These are phyloP conservation scores for Trachemys scripta DNA, from an alignment of 2,113 vertebrate genomes.

Conservation along the genomic window DNA sequence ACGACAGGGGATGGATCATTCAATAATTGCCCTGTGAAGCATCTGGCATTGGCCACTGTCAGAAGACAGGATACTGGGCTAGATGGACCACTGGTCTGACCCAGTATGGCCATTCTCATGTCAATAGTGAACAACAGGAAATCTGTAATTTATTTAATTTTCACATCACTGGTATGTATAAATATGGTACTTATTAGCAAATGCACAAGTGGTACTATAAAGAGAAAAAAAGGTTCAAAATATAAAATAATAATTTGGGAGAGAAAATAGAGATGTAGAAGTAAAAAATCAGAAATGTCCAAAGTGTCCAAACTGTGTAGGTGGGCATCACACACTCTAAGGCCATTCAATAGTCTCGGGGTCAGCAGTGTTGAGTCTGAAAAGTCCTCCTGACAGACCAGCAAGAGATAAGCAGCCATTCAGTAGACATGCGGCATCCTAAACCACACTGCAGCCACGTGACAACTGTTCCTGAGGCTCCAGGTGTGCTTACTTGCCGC, in stretches of 20 bases:
- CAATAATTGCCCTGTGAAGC: not conserved
- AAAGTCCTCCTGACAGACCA: not conserved
- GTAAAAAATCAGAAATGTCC: not conserved
- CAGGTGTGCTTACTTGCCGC: not conserved
- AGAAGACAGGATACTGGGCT: not conserved
- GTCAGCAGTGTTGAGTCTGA: not conserved
- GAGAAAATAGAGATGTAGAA: not conserved
- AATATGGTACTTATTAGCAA: not conserved
- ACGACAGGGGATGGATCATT: not conserved
- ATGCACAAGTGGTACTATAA: not conserved
- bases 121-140: not conserved
- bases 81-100: not conserved
- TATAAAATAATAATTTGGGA: not conserved
- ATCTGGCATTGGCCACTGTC: not conserved
- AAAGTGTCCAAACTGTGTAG: not conserved
- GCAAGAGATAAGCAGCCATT: not conserved
- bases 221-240: not conserved
- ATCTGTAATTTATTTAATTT: not conserved
- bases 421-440: not conserved
- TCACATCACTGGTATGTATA: not conserved
- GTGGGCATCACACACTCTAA: not conserved
- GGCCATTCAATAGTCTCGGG: not conserved
- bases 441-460: not conserved
- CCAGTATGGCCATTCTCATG: not conserved
- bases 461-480: not conserved